Evolutionary conservation across 2,113 vertebrate species (phyloP).

Genomic region (Struthio camelus): DNA sequence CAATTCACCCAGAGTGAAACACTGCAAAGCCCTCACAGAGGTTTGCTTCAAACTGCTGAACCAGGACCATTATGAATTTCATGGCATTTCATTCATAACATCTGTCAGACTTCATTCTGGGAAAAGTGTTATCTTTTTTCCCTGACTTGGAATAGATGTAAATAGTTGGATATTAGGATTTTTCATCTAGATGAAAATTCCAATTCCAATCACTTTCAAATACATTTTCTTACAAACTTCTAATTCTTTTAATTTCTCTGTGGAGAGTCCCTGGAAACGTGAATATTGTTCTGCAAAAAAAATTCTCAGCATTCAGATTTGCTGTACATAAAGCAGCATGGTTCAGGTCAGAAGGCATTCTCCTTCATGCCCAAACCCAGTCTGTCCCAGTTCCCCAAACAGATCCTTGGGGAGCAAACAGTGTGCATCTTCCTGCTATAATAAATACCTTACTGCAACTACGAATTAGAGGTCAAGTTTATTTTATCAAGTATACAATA

Average conservation of each 20-base stretch:
- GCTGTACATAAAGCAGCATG: not conserved
- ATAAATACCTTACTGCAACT: not conserved
- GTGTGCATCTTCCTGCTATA: not conserved
- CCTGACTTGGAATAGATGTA: not conserved
- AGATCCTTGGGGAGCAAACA: not conserved
- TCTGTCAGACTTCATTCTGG: not conserved
- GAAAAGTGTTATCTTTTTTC: not conserved
- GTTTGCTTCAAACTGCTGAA: not conserved
- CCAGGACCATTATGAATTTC: not conserved
- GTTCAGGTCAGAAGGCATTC: not conserved
- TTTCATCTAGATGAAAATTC: not conserved
- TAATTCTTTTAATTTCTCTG: not conserved
- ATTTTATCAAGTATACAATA: not conserved
- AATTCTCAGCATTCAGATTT: not conserved
- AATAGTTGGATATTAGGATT: not conserved
- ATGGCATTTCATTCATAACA: not conserved
- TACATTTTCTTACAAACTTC: not conserved
- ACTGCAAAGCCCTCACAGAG: not conserved
- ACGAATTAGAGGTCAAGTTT: not conserved
- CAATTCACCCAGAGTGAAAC: not conserved
- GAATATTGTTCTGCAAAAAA: not conserved
- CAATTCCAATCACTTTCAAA: not conserved
- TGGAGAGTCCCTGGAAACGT: not conserved
- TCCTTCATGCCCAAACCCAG: not conserved
- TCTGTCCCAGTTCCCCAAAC: not conserved